Evolutionary conservation across 2,113 vertebrate genomes (phyloP).

Genomic region (Trachemys scripta): DNA sequence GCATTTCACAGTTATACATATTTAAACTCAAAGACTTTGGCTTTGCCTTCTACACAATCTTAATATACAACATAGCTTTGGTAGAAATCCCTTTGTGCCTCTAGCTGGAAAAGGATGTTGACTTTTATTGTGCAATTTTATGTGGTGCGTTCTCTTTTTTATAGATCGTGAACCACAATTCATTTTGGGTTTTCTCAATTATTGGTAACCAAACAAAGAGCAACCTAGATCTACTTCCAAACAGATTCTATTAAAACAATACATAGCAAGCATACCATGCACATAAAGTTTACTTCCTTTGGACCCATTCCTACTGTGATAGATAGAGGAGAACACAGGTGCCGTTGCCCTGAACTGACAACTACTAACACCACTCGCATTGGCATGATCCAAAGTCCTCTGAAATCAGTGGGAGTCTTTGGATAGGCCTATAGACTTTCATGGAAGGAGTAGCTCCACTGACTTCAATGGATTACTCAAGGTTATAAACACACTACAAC

Average conservation of each 20-base stretch:
- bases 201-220: constrained; percentile 19
- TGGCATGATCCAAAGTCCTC: not conserved
- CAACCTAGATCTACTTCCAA: not conserved
- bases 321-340: not conserved
- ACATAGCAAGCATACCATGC: rapidly evolving
- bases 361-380: too few species aligned
- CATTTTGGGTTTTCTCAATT: not conserved
- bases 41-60: not conserved
- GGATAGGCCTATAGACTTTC: not conserved
- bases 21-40: not conserved
- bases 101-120: not conserved
- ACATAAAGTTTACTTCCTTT: not conserved
- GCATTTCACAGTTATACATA: not conserved
- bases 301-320: rapidly evolving
- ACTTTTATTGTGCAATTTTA: not conserved
- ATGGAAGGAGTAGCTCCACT: not conserved
- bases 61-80: not conserved
- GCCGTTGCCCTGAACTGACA: too few species aligned
- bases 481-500: not conserved
- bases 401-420: not conserved
- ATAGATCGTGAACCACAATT: constrained; percentile 9
- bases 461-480: not conserved
- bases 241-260: rapidly evolving
- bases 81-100: not conserved
- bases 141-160: not conserved